phyloP scores from a whole-genome alignment of 2,888 invertebrate genomes.

The Ametastegia equiseti region DNA sequence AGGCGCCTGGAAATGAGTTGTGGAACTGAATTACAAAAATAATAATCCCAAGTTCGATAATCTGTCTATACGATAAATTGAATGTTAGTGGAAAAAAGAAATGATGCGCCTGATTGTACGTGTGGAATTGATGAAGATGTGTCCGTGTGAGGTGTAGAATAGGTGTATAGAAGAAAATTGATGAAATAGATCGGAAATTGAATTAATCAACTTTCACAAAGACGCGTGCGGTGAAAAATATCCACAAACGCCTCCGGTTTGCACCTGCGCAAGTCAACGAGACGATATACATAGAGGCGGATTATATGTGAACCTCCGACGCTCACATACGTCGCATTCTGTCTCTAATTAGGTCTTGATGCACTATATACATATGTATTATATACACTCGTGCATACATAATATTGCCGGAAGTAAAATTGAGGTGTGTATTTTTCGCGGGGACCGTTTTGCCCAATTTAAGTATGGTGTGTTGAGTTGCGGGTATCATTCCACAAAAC shows the following conservation, averaged over 20 bases:
- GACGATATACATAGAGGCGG: background rate
- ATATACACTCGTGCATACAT: background rate
- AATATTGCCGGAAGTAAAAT: background rate
- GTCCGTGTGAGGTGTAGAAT: too few relatives aligned
- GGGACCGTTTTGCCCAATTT: background rate
- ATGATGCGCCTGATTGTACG: background rate
- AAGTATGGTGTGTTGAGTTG: background rate
- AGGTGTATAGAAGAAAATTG: too few relatives aligned
- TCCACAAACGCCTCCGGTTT: background rate
- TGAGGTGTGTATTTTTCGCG: background rate
- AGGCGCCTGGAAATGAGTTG: too few relatives aligned
- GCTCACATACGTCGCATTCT: too few relatives aligned
- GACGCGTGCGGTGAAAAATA: too few relatives aligned
- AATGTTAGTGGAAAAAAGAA: background rate
- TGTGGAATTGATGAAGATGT: too few relatives aligned
- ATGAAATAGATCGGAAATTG: background rate
- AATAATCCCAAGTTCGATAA: too few relatives aligned
- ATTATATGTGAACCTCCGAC: too few relatives aligned
- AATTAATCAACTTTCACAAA: slow-evolving; percentile 8
- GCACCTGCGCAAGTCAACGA: background rate
- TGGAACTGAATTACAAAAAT: too few relatives aligned
- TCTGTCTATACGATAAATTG: background rate
- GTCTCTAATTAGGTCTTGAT: too few relatives aligned
- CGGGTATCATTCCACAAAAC: background rate
- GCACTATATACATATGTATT: too few relatives aligned